Conservation (phyloP, 2,797 vertebrate species). For the Nothura maculosa region DNA sequence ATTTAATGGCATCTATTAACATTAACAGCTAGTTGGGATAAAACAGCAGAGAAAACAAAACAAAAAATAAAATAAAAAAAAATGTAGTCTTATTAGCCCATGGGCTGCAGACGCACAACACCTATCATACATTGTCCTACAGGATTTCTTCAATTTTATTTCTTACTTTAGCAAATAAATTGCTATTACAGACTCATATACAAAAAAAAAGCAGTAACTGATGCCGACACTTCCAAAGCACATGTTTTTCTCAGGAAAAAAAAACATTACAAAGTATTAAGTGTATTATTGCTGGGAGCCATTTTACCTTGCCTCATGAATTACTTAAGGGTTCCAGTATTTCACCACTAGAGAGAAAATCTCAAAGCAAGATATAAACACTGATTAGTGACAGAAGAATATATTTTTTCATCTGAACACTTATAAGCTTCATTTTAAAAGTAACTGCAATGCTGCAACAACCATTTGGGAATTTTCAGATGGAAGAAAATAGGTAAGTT, state of each 20-base stretch:
- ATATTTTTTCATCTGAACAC: neutral
- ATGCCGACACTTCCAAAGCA: neutral
- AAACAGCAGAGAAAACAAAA: neutral
- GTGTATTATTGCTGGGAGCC: neutral
- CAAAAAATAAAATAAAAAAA: neutral
- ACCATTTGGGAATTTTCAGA: neutral
- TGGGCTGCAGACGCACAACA: neutral
- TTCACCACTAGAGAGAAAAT: neutral
- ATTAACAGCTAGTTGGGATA: neutral
- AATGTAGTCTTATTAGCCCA: neutral
- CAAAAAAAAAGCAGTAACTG: neutral
- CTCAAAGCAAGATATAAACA: neutral
- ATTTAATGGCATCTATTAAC: neutral
- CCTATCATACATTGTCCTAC: neutral
- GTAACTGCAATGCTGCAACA: neutral
- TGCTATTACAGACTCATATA: neutral
- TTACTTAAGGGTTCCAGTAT: conserved; percentile 24
- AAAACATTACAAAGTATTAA: neutral
- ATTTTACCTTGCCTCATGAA: neutral
- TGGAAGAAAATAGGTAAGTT: neutral
- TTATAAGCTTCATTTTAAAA: neutral
- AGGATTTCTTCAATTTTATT: neutral
- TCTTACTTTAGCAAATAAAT: neutral
- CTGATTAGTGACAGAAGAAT: neutral
- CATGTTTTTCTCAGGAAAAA: neutral